Evolutionary conservation across 2,888 invertebrate species (phyloP), one percentile per base, ranked within the genome.

Genomic region (Agrypnus murinus): DNA sequence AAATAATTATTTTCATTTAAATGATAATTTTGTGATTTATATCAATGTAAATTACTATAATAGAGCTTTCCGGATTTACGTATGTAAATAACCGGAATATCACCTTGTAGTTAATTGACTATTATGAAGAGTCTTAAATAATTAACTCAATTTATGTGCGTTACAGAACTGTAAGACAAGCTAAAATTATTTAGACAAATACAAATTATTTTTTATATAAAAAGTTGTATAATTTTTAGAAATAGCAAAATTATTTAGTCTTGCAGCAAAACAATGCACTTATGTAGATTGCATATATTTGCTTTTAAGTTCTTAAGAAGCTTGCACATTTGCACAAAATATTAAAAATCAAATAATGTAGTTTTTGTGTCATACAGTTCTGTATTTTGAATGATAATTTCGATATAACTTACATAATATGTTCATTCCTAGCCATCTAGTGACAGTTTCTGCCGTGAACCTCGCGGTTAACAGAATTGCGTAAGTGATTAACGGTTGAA

Each of bases 371-470:
- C 65, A 57, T 72, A 72, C 62, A 71, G 69, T 72, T 70, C 69
- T 75, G 62, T 74, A 69, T 73, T 69, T 38, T 32, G 19, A 32
- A 64, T 71, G 50, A 31, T 48, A 46, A 63, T 67, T 15, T 31
- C 25, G 60, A 10, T 64, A 40, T 53, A 67, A 64, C 66, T 69
- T 57, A 73, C 57, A 75, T 71, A 80, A 71, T 81, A 66, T 79
- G 75, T 76, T 77, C 85, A 88, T 87, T 88, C 90, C 83, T 92
- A 95, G 95, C 92, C 94, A 95, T 91, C 93, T 95, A 90, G 94
- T 93, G 92, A 94, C 94, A 88, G 93, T 95, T 88, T 95, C 95
- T 86, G 92, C 94, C 88, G 94, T 95, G 90, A 95, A 95, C 92
- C 92, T 95, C 88, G 93, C 94, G 89, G 91, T 95, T 90, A 94